These are phyloP conservation scores for Melanophora roralis DNA, from an alignment of 2,888 invertebrate species.

Conservation along the genomic window DNA sequence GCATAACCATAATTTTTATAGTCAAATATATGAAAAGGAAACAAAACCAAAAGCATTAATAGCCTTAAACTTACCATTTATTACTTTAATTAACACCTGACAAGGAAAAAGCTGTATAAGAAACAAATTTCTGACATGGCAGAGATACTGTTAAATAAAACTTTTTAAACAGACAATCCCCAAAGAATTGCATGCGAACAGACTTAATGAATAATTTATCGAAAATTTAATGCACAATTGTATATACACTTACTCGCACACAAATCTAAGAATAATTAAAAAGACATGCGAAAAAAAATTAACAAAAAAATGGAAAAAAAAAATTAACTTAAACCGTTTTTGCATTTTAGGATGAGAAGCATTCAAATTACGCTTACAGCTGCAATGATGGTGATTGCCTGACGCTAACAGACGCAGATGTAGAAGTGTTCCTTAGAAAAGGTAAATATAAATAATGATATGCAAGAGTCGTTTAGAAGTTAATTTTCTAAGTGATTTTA, in stretches of 20 bases:
- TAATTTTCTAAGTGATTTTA: conserved; percentile 45
- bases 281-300: conserved; percentile 55
- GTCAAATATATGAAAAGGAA: background rate
- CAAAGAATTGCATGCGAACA: background rate
- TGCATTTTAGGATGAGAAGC: background rate
- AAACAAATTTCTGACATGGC: background rate
- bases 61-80: conserved; percentile 51
- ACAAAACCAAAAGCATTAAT: background rate
- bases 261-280: conserved; percentile 56
- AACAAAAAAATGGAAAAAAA: background rate
- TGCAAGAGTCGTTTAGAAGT: conserved; percentile 2
- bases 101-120: conserved; percentile 10
- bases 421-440: background rate
- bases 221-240: background rate
- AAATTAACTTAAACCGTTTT: background rate
- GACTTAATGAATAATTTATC: conserved; percentile 15
- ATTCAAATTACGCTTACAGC: conserved; percentile 36
- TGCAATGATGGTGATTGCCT: background rate
- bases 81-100: conserved; percentile 58
- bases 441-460: conserved; percentile 34
- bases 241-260: background rate
- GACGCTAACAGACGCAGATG: background rate
- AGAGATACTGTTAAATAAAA: conserved; percentile 7
- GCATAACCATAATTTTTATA: conserved; percentile 15
- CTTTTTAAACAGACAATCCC: conserved; percentile 9